phyloP scores from a whole-genome alignment of 2,113 vertebrate species.

The Dasyornis broadbenti region DNA sequence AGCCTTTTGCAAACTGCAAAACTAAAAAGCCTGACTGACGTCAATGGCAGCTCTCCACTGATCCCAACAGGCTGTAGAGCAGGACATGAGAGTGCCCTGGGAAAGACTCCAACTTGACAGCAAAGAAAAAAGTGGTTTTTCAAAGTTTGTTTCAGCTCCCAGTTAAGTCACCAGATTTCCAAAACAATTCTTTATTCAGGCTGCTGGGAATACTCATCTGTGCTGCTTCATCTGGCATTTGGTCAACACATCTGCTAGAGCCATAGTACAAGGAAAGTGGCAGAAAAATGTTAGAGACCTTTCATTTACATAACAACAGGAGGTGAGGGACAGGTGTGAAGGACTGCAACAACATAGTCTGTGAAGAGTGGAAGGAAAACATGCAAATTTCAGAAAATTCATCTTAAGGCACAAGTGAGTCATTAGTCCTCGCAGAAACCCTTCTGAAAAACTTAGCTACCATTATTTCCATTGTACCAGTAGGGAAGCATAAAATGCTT shows the following conservation, averaged over 20 bases:
- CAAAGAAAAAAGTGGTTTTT: background rate
- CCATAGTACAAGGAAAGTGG: background rate
- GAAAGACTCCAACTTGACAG: conserved; percentile 3
- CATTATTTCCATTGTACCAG: background rate
- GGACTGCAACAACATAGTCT: background rate
- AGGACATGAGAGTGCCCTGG: background rate
- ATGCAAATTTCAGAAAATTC: background rate
- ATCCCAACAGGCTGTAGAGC: background rate
- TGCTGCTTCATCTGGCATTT: conserved; percentile 3
- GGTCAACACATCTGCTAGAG: background rate
- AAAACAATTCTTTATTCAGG: background rate
- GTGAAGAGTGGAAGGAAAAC: background rate
- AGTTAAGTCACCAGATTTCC: background rate
- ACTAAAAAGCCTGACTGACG: background rate
- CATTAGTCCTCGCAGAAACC: background rate
- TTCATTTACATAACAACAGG: background rate
- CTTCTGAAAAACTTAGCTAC: background rate
- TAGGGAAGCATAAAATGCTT: background rate
- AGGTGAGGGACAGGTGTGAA: background rate
- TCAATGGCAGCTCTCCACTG: background rate
- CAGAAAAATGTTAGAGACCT: background rate
- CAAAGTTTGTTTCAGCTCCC: background rate
- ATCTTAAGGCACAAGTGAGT: background rate
- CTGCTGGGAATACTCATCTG: background rate
- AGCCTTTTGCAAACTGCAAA: background rate